These are phyloP conservation scores for Corythornis leucogaster DNA, from an alignment of 2,797 vertebrate genomes.

Conservation along the genomic window DNA sequence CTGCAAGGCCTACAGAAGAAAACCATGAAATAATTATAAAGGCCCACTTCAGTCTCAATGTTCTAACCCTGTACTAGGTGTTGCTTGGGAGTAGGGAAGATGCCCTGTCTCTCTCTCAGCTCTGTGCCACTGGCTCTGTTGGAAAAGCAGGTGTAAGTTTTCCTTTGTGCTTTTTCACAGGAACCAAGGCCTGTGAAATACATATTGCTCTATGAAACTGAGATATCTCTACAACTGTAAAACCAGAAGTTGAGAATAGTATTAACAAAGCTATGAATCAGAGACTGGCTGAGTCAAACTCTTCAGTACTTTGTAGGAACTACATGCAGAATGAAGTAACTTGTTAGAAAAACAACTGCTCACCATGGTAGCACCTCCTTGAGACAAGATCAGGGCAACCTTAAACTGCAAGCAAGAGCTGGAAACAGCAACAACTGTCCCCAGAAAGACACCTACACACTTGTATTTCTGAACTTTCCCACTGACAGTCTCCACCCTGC, in stretches of 20 bases:
- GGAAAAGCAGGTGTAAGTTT: not conserved
- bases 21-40: not conserved
- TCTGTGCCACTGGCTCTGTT: not conserved
- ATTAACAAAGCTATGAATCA: not conserved
- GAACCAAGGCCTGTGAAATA: not conserved
- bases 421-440: not conserved
- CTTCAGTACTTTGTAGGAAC: not conserved
- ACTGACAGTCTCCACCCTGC: not conserved
- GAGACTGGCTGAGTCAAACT: not conserved
- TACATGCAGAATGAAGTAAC: not conserved
- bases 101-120: too few species aligned
- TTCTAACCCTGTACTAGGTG: fast-evolving
- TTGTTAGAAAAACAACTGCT: not conserved
- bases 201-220: not conserved
- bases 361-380: not conserved
- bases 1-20: slow-evolving; percentile 87
- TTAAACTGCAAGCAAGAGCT: not conserved
- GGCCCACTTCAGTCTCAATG: not conserved
- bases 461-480: not conserved
- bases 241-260: not conserved
- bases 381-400: not conserved
- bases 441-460: not conserved
- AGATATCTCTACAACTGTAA: not conserved
- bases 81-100: not conserved
- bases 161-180: not conserved